Percentiles rank a stretch among this genome's conserved stretches.
Conservation (phyloP, 2,797 vertebrate genomes). For the Clarias pachynema region DNA sequence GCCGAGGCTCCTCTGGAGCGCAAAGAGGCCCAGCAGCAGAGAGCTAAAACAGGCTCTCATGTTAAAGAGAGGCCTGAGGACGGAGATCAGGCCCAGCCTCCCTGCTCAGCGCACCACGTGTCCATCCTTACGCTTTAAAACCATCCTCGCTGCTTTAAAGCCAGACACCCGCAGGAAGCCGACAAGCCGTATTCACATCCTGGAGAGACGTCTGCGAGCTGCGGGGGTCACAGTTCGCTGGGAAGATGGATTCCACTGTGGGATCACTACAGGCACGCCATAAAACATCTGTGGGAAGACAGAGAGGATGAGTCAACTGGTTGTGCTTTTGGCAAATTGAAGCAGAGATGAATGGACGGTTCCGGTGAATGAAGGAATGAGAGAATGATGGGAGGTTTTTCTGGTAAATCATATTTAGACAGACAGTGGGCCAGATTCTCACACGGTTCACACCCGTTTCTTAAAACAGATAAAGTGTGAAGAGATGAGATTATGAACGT, state of each 20-base stretch:
- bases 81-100: slow-evolving; percentile 71
- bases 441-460: neutral
- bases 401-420: neutral
- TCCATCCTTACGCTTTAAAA: slow-evolving; percentile 73
- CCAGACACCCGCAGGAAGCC: slow-evolving; percentile 27
- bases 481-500: neutral
- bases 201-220: slow-evolving; percentile 17
- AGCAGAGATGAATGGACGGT: slow-evolving; percentile 18
- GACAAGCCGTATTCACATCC: slow-evolving; percentile 43
- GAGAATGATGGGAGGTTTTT: neutral
- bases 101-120: slow-evolving; percentile 62
- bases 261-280: slow-evolving; percentile 52
- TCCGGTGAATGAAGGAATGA: neutral
- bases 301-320: slow-evolving; percentile 1
- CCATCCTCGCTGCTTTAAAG: slow-evolving; percentile 72
- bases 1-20: slow-evolving; percentile 84
- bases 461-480: too few relatives aligned
- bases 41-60: slow-evolving; percentile 90
- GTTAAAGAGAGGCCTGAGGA: slow-evolving; percentile 74
- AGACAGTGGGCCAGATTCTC: neutral
- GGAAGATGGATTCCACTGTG: slow-evolving; percentile 56
- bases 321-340: slow-evolving; percentile 11
- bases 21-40: slow-evolving; percentile 84
- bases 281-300: slow-evolving; percentile 50
- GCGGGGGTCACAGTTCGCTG: slow-evolving; percentile 56